These are phyloP conservation scores for Strix aluco DNA, from an alignment of 2,113 vertebrate genomes.

Conservation along the genomic window DNA sequence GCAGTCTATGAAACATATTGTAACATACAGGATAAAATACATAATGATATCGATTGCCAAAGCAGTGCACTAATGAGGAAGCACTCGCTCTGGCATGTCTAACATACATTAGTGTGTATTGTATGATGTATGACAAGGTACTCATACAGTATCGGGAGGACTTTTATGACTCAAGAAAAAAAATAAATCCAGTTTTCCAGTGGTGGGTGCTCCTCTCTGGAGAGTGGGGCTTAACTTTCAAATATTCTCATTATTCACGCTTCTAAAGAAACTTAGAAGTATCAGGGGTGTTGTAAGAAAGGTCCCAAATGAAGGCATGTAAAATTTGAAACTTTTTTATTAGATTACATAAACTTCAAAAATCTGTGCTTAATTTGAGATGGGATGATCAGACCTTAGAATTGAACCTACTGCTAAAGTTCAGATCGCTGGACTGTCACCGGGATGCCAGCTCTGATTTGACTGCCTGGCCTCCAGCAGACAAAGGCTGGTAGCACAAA, in stretches of 20 bases:
- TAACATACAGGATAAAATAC: background rate
- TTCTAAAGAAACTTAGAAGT: background rate
- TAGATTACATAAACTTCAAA: background rate
- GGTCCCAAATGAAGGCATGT: background rate
- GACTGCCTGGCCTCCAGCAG: background rate
- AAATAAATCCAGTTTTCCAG: background rate
- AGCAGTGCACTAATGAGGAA: background rate
- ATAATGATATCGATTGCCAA: background rate
- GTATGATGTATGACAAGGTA: background rate
- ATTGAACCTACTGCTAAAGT: background rate
- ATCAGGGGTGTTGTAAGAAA: background rate
- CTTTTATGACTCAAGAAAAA: background rate
- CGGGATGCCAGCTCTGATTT: background rate
- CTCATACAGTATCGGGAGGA: background rate
- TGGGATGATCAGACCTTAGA: background rate
- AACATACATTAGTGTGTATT: too few species aligned
- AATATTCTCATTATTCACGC: background rate
- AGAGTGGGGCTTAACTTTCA: background rate
- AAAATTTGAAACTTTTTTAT: background rate
- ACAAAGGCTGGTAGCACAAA: background rate
- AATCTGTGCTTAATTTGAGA: background rate
- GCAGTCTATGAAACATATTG: rapidly evolving
- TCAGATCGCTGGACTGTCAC: background rate
- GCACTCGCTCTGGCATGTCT: background rate
- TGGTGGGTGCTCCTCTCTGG: background rate